Percentiles rank a stretch among this genome's conserved stretches.
Evolutionary conservation across 2,113 vertebrate genomes (phyloP).

Genomic region (Chionodraco myersi): DNA sequence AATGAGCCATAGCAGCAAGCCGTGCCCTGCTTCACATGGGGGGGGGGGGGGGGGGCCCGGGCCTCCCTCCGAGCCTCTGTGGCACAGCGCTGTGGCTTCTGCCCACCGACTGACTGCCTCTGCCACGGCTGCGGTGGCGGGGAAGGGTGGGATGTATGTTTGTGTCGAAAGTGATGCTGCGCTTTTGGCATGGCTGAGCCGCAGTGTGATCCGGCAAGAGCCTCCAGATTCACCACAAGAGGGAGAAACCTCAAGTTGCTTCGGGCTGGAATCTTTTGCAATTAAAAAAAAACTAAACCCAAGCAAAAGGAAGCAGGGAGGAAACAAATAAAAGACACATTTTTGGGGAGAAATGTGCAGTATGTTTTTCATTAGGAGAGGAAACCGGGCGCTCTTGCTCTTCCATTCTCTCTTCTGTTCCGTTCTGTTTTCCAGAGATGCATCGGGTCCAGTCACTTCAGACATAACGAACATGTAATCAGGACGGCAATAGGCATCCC

Average conservation of each 20-base stretch:
- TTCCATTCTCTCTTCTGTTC: conserved; percentile 18
- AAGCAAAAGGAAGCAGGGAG: conserved; percentile 60
- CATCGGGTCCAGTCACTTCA: conserved; percentile 43
- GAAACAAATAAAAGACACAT: conserved; percentile 68
- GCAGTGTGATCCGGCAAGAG: conserved; percentile 58
- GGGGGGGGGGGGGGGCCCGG: conserved; percentile 13
- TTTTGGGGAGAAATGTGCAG: conserved; percentile 60
- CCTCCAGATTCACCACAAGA: conserved; percentile 72
- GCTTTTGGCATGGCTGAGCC: conserved; percentile 61
- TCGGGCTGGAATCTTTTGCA: conserved; percentile 60
- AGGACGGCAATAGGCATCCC: conserved; percentile 57
- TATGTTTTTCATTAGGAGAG: conserved; percentile 69
- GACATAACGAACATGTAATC: conserved; percentile 72
- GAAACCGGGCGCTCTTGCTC: conserved; percentile 40
- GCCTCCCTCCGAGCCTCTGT: conserved; percentile 24
- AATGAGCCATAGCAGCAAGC: conserved; percentile 21
- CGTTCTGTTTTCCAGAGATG: conserved; percentile 20
- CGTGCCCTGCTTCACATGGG: conserved; percentile 12
- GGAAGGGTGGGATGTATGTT: conserved; percentile 66
- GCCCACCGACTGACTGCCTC: conserved; percentile 59
- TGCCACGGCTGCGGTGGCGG: conserved; percentile 61
- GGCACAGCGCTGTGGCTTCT: conserved; percentile 51
- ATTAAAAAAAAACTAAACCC: conserved; percentile 57
- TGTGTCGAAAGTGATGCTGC: conserved; percentile 71
- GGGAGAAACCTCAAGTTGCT: conserved; percentile 66